phyloP scores from a whole-genome alignment of 2,888 invertebrate genomes.

The Dromius quadrimaculatus region DNA sequence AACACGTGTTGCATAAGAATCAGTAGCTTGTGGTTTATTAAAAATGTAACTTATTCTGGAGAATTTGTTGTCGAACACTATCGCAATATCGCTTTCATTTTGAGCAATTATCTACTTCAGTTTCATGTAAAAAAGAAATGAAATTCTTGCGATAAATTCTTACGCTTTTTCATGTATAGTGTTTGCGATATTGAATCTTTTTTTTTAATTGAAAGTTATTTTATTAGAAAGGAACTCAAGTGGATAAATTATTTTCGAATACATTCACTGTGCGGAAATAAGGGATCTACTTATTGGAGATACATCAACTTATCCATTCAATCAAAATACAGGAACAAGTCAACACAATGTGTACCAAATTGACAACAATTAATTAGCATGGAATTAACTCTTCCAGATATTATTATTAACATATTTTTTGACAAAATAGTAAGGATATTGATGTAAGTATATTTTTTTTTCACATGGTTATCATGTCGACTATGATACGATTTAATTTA shows the following conservation, averaged over 20 bases:
- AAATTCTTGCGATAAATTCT: conserved; percentile 13
- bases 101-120: conserved; percentile 37
- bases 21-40: conserved; percentile 36
- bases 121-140: conserved; percentile 33
- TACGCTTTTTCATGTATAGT: conserved; percentile 13
- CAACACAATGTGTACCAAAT: no score
- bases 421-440: no score
- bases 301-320: neutral
- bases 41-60: conserved; percentile 26
- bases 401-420: no score
- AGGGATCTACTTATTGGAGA: neutral
- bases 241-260: neutral
- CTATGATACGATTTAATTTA: no score
- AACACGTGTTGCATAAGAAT: conserved; percentile 19
- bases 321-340: no score
- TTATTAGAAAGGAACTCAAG: neutral
- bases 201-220: conserved; percentile 23
- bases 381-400: no score
- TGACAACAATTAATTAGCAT: no score
- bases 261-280: neutral
- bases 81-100: conserved; percentile 43
- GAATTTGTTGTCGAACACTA: conserved; percentile 18
- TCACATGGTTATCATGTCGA: no score
- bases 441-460: no score
- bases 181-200: conserved; percentile 18